Conservation (phyloP, 2,888 invertebrate species). For the Lasioglossum malachurum region DNA sequence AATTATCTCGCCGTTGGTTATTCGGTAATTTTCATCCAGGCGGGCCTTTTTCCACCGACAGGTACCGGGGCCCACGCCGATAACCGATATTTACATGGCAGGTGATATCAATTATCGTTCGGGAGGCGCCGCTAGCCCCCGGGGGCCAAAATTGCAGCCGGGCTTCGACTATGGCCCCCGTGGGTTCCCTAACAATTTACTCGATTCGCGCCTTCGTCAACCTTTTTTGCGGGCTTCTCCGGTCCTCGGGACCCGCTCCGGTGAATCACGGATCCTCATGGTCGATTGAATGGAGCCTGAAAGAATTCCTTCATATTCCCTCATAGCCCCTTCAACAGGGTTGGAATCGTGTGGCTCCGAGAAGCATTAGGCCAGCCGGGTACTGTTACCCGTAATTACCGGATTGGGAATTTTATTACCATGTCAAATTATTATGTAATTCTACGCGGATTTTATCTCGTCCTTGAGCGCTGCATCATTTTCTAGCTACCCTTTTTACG, state of each 20-base stretch:
- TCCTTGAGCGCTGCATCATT: neutral
- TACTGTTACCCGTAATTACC: neutral
- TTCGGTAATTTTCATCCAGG: constrained; percentile 71
- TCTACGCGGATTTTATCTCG: neutral
- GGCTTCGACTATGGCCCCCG: constrained; percentile 46
- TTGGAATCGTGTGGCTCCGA: neutral
- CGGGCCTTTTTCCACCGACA: constrained; percentile 70
- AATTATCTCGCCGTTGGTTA: constrained; percentile 83
- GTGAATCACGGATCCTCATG: constrained; percentile 35
- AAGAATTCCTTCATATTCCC: constrained; percentile 9
- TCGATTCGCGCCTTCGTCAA: constrained; percentile 74
- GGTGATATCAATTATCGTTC: constrained; percentile 84
- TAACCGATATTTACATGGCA: constrained; percentile 83
- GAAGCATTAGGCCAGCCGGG: neutral
- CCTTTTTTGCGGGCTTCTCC: constrained; percentile 53
- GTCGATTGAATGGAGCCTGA: constrained; percentile 39
- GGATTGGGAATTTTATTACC: neutral
- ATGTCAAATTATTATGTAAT: neutral
- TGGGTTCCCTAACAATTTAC: constrained; percentile 74
- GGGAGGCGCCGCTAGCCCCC: constrained; percentile 73
- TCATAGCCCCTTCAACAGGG: neutral
- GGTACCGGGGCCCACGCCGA: constrained; percentile 64
- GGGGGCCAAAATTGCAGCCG: constrained; percentile 70
- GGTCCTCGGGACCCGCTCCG: constrained; percentile 21
- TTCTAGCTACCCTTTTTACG: neutral